Conservation (phyloP, 2,888 invertebrate genomes). For the Nomada hirtipes region DNA sequence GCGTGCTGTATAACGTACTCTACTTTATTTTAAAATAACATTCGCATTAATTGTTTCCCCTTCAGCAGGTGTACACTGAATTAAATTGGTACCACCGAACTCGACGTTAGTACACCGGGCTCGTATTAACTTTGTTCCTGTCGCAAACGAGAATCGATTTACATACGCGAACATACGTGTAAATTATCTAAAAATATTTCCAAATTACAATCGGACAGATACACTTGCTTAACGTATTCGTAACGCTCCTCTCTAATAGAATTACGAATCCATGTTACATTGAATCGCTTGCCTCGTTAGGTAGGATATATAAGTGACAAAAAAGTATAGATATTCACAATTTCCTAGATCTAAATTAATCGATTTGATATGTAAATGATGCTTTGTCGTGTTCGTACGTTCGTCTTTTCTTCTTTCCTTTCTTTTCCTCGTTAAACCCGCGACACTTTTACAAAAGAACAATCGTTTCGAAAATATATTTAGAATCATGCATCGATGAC, state of each 20-base stretch:
- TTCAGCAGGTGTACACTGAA: conserved; percentile 10
- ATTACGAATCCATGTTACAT: conserved; percentile 53
- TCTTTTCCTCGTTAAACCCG: conserved; percentile 42
- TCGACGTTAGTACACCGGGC: conserved; percentile 8
- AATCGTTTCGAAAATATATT: conserved; percentile 67
- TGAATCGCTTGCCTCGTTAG: conserved; percentile 21
- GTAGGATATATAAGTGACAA: conserved; percentile 53
- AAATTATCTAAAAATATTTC: conserved; percentile 41
- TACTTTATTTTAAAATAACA: conserved; percentile 38
- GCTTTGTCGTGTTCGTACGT: conserved; percentile 27
- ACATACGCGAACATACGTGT: conserved; percentile 18
- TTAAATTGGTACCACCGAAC: conserved; percentile 16
- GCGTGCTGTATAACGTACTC: conserved; percentile 3
- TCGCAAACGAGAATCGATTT: conserved; percentile 39
- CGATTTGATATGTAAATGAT: conserved; percentile 75
- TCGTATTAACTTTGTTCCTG: neutral
- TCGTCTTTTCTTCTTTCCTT: neutral
- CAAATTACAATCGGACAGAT: conserved; percentile 40
- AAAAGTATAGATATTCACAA: conserved; percentile 47
- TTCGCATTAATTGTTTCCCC: conserved; percentile 20
- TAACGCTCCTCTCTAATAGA: conserved; percentile 36
- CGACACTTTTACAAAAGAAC: conserved; percentile 54
- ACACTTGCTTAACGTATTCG: conserved; percentile 11
- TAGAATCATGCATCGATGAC: conserved; percentile 51
- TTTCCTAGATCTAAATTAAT: conserved; percentile 60